Conservation (phyloP, 2,888 invertebrate genomes). For the Drosophila limbata region DNA sequence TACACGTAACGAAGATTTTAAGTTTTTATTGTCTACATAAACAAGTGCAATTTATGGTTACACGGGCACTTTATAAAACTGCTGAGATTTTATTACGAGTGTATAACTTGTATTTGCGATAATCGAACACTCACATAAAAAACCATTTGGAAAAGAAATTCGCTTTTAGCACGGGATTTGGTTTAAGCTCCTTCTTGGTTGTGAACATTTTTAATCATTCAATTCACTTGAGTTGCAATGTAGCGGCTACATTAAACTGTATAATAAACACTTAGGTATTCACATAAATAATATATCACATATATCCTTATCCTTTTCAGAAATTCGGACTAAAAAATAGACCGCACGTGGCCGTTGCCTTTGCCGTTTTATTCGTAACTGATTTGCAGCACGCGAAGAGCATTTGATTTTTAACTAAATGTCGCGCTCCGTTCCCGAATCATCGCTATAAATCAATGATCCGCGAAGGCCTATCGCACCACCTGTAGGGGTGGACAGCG, state of each 20-base stretch:
- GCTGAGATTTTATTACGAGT: constrained; percentile 17
- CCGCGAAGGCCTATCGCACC: constrained; percentile 51
- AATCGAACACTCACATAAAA: constrained; percentile 87
- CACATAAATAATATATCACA: constrained; percentile 4
- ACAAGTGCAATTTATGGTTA: constrained; percentile 26
- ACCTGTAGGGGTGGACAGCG: constrained; percentile 43
- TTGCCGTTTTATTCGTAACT: constrained; percentile 56
- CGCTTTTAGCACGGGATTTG: constrained; percentile 89
- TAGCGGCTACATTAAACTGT: constrained; percentile 14
- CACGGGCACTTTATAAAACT: constrained; percentile 10
- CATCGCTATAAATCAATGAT: constrained; percentile 73
- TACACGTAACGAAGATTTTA: constrained; percentile 32
- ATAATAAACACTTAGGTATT: constrained; percentile 17
- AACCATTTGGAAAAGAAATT: constrained; percentile 88
- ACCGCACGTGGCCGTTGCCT: constrained; percentile 42
- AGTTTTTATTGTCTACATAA: constrained; percentile 7
- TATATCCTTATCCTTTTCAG: constrained; percentile 43
- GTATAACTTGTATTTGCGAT: not conserved
- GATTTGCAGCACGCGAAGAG: constrained; percentile 45
- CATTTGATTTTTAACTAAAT: constrained; percentile 68
- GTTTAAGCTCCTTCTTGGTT: constrained; percentile 76
- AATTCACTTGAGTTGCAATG: constrained; percentile 11
- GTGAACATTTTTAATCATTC: constrained; percentile 69
- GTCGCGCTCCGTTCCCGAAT: constrained; percentile 41
- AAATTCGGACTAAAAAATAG: not conserved